Evolutionary conservation across 2,797 vertebrate genomes (phyloP).

Genomic region (Alectoris magna): DNA sequence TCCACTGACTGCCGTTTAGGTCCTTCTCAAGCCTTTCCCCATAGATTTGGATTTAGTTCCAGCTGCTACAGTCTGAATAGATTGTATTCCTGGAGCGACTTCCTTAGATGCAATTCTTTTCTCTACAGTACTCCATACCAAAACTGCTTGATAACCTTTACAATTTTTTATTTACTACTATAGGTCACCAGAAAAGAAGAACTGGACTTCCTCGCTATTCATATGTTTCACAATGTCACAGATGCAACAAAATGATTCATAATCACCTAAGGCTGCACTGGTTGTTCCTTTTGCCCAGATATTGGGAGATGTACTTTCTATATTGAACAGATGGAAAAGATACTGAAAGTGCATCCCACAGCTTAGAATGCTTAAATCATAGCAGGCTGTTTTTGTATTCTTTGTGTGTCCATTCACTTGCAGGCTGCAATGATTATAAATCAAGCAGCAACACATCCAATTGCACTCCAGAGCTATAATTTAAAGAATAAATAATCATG

Average conservation of each 20-base stretch:
- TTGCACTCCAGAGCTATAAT: constrained; percentile 51
- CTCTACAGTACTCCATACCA: neutral
- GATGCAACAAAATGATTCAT: neutral
- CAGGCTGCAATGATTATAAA: constrained; percentile 39
- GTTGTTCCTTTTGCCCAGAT: neutral
- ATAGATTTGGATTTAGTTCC: neutral
- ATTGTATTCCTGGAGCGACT: neutral
- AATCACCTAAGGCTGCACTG: neutral
- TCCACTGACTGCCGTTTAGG: neutral
- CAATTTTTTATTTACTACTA: neutral
- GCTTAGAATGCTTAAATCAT: constrained; percentile 35
- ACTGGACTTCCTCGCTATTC: neutral
- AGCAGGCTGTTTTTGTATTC: constrained; percentile 2
- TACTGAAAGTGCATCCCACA: neutral
- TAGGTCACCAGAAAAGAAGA: constrained; percentile 16
- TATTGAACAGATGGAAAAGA: neutral
- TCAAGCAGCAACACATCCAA: constrained; percentile 34
- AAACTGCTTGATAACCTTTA: constrained; percentile 16
- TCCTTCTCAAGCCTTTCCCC: neutral
- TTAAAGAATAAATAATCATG: constrained; percentile 59
- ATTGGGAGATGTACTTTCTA: neutral
- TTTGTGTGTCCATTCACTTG: neutral
- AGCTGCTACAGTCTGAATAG: neutral
- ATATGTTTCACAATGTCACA: neutral
- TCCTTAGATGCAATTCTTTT: neutral